phyloP scores from a whole-genome alignment of 2,888 invertebrate species.

The Hypsopygia costalis region DNA sequence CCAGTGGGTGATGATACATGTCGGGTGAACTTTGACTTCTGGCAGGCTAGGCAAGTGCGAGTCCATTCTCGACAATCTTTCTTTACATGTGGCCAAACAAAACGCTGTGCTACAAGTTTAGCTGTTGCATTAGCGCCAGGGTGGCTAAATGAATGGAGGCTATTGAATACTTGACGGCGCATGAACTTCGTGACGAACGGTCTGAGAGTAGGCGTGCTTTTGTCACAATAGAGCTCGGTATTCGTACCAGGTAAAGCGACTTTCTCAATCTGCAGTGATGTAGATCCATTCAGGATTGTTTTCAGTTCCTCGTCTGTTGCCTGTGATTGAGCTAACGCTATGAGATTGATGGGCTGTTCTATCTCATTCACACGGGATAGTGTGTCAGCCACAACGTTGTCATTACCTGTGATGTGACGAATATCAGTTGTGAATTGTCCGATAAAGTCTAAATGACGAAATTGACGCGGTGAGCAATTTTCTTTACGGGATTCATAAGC shows the following conservation, averaged over 20 bases:
- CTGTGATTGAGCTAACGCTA: slow-evolving; percentile 16
- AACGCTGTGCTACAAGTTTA: slow-evolving; percentile 32
- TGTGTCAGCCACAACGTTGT: slow-evolving; percentile 27
- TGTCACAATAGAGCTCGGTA: slow-evolving; percentile 22
- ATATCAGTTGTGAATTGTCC: slow-evolving; percentile 23
- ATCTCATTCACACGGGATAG: slow-evolving; percentile 28
- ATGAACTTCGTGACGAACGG: slow-evolving; percentile 20
- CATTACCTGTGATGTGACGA: slow-evolving; percentile 15
- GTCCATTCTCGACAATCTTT: slow-evolving; percentile 35
- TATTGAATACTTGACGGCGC: slow-evolving; percentile 22
- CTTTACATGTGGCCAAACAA: slow-evolving; percentile 40
- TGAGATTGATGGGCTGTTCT: slow-evolving; percentile 10
- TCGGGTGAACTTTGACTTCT: slow-evolving; percentile 32
- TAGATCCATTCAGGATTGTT: slow-evolving; percentile 8
- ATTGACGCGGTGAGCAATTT: slow-evolving; percentile 27
- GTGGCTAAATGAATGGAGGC: slow-evolving; percentile 23
- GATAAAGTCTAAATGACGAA: slow-evolving; percentile 23
- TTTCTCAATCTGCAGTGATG: slow-evolving; percentile 19
- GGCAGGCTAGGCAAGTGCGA: slow-evolving; percentile 33
- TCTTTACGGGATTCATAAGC: slow-evolving; percentile 32
- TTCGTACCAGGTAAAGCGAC: slow-evolving; percentile 12
- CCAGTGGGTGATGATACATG: slow-evolving; percentile 30
- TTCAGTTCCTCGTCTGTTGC: slow-evolving; percentile 16
- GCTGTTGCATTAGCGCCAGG: slow-evolving; percentile 22
- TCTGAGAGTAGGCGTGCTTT: slow-evolving; percentile 18